Evolutionary conservation across 2,113 vertebrate species (phyloP).

Genomic region (Plecotus auritus): DNA sequence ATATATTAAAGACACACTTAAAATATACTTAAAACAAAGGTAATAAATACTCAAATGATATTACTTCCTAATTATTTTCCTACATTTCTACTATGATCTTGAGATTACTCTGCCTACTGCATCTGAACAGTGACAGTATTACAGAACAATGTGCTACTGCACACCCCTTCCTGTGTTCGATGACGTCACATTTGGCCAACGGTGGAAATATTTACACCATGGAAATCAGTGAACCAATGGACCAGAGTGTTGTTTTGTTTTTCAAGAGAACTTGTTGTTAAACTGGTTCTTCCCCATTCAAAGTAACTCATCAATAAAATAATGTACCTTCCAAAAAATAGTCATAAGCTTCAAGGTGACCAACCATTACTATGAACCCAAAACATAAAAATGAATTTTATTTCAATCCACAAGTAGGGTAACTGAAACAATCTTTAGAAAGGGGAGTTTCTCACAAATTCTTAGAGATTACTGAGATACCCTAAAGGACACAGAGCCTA

Average conservation of each 20-base stretch:
- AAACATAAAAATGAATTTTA: neutral
- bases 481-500: neutral
- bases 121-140: neutral
- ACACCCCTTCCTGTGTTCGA: neutral
- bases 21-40: neutral
- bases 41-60: neutral
- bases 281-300: neutral
- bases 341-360: neutral
- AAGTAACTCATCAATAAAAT: neutral
- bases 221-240: neutral
- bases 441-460: neutral
- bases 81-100: neutral
- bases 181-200: neutral
- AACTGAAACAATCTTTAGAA: neutral
- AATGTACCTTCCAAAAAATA: neutral
- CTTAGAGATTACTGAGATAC: neutral
- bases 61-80: neutral
- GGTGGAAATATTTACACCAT: neutral
- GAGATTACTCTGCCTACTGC: neutral
- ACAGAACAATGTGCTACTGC: rapidly evolving
- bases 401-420: neutral
- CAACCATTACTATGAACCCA: neutral
- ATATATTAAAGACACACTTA: neutral
- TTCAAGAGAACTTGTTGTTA: neutral
- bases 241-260: neutral